These are phyloP conservation scores for Drosophila hamatofila DNA, from an alignment of 2,888 invertebrate species.

Conservation along the genomic window DNA sequence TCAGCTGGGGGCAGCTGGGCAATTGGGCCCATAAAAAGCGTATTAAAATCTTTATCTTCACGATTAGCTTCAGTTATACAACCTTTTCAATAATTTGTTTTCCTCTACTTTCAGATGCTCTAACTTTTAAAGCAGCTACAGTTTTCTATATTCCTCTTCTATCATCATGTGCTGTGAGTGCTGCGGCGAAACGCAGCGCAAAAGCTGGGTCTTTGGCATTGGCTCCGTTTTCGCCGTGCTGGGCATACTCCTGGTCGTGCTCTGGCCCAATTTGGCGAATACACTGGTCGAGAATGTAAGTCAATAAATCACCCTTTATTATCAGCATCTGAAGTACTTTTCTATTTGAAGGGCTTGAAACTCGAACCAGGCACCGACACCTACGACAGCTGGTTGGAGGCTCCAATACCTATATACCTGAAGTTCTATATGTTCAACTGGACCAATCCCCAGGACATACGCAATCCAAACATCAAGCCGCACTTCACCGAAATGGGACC, in stretches of 20 bases:
- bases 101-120: conserved; percentile 33
- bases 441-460: conserved; percentile 89
- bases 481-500: conserved; percentile 87
- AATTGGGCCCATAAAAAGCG: conserved; percentile 24
- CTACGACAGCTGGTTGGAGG: conserved; percentile 91
- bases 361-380: conserved; percentile 88
- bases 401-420: conserved; percentile 93
- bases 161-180: conserved; percentile 81
- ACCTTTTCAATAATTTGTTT: neutral
- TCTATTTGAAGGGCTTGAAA: conserved; percentile 87
- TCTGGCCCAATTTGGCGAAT: conserved; percentile 80
- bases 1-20: conserved; percentile 18
- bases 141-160: neutral
- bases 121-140: neutral
- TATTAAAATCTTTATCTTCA: conserved; percentile 28
- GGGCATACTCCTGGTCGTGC: conserved; percentile 76
- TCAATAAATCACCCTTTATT: neutral
- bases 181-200: conserved; percentile 83
- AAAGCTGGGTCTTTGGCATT: conserved; percentile 84
- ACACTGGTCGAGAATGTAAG: conserved; percentile 80
- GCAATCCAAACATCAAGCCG: conserved; percentile 86
- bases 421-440: conserved; percentile 92
- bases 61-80: conserved; percentile 39
- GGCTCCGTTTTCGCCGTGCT: conserved; percentile 75
- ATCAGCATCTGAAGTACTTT: too few relatives aligned